Percentiles rank a stretch among this genome's conserved stretches.
Conservation (phyloP, 2,888 invertebrate species). For the Catocala fraxini region DNA sequence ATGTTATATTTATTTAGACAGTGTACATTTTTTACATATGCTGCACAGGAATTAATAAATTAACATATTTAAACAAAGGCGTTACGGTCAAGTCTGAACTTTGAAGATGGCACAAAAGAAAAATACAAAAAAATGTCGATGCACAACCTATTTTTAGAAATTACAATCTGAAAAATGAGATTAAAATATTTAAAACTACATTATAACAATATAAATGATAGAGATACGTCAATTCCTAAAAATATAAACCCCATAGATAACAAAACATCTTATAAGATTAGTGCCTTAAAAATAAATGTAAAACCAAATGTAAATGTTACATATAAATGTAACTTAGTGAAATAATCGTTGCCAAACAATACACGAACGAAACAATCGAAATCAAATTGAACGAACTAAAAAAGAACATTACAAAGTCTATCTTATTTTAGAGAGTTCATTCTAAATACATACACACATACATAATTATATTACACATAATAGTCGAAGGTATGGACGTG, state of each 20-base stretch:
- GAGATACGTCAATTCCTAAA: conserved; percentile 49
- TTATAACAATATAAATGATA: conserved; percentile 38
- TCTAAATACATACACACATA: conserved; percentile 63
- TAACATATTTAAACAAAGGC: conserved; percentile 21
- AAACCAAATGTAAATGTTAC: conserved; percentile 26
- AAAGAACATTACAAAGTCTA: conserved; percentile 36
- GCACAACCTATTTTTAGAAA: conserved; percentile 70
- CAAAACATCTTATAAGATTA: conserved; percentile 41
- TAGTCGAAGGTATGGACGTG: conserved; percentile 71
- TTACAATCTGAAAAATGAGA: conserved; percentile 44
- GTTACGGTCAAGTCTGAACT: conserved; percentile 23
- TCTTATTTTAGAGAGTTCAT: conserved; percentile 52
- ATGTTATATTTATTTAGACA: conserved; percentile 18
- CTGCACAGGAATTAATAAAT: background rate
- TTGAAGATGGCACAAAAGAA: conserved; percentile 51
- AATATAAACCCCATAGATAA: conserved; percentile 44
- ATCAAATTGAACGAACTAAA: conserved; percentile 17
- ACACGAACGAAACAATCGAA: conserved; percentile 7
- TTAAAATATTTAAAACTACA: conserved; percentile 46
- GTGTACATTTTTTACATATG: background rate
- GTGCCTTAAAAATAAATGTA: conserved; percentile 33
- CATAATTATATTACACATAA: conserved; percentile 63
- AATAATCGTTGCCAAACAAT: conserved; percentile 17
- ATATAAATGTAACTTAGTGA: conserved; percentile 13
- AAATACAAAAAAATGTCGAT: conserved; percentile 59